Conservation (phyloP, 2,797 vertebrate genomes). For the Schizopygopsis pylzovi region DNA sequence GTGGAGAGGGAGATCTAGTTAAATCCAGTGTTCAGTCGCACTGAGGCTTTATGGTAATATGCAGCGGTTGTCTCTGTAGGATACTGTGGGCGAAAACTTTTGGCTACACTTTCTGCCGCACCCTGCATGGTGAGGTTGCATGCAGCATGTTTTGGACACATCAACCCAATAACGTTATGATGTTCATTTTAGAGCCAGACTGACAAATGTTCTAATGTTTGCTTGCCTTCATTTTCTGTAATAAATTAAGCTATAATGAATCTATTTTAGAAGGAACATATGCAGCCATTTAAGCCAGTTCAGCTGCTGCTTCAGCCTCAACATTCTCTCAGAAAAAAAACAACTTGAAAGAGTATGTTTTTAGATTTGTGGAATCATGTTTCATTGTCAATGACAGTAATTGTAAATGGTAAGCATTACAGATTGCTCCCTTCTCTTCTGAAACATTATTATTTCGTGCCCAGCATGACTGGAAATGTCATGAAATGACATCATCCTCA, state of each 20-base stretch:
- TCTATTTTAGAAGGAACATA: slow-evolving; percentile 13
- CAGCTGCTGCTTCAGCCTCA: slow-evolving; percentile 11
- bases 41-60: slow-evolving; percentile 26
- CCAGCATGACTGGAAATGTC: slow-evolving; percentile 31
- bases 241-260: slow-evolving; percentile 7
- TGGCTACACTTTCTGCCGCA: slow-evolving; percentile 12
- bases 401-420: slow-evolving; percentile 37
- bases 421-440: slow-evolving; percentile 26
- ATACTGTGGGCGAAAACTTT: slow-evolving; percentile 3
- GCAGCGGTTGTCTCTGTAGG: slow-evolving; percentile 19
- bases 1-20: slow-evolving; percentile 18
- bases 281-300: slow-evolving; percentile 23
- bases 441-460: slow-evolving; percentile 43
- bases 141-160: slow-evolving; percentile 6
- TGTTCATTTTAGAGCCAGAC: neutral
- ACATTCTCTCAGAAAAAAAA: neutral
- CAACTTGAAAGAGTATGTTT: slow-evolving; percentile 11
- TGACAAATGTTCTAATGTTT: neutral
- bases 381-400: slow-evolving; percentile 38
- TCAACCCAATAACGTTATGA: slow-evolving; percentile 4
- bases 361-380: slow-evolving; percentile 11
- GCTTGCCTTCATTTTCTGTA: slow-evolving; percentile 24
- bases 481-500: slow-evolving; percentile 40
- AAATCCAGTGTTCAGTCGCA: slow-evolving; percentile 10
- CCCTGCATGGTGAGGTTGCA: slow-evolving; percentile 1